Evolutionary conservation across 2,888 invertebrate genomes (phyloP), one percentile per base, ranked within the genome.

Genomic region (Bimastos eiseni): DNA sequence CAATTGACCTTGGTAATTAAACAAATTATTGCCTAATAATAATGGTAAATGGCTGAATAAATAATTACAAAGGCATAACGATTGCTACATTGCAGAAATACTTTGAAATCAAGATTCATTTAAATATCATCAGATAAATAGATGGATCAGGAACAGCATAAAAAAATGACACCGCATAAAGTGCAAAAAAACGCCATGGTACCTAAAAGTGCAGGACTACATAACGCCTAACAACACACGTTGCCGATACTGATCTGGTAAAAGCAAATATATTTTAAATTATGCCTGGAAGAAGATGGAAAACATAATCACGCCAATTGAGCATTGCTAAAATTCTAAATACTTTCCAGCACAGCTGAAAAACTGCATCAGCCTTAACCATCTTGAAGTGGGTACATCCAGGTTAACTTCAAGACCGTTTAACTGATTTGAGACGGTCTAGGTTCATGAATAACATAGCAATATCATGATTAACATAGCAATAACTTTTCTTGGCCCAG

Each of bases 101-200:
- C n/a, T 24, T 70, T 70, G 8, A 70, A n/a, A 70, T 70, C 70
- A n/a, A 70, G 70, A 70, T 70, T 70, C 70, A n/a, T 70, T 30
- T 70, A 11, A 70, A 70, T n/a, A 70, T 70, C 70, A 70, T 70
- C 70, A 13, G 70, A n/a, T 70, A 70, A 70, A 17, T 1, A 70
- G 70, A 70, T n/a, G n/a, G 30, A n/a, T 70, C 70, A 70, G 70
- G n/a, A 70, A n/a, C n/a, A n/a, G 70, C 70, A 0, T n/a, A 8
- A 70, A 70, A 70, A 70, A 70, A 70, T 70, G 70, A 70, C n/a
- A n/a, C n/a, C n/a, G n/a, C 70, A n/a, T 70, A 70, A n/a, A 70
- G 70, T 70, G 70, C 70, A 70, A n/a, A 70, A 70, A n/a, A 70
- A 70, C 13, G 13, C n/a, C 70, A n/a, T 70, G n/a, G 70, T 13